Percentiles rank a stretch among this genome's conserved stretches.
These are phyloP conservation scores for Wasmannia auropunctata DNA, from an alignment of 1,140 invertebrate species.

Conservation along the genomic window DNA sequence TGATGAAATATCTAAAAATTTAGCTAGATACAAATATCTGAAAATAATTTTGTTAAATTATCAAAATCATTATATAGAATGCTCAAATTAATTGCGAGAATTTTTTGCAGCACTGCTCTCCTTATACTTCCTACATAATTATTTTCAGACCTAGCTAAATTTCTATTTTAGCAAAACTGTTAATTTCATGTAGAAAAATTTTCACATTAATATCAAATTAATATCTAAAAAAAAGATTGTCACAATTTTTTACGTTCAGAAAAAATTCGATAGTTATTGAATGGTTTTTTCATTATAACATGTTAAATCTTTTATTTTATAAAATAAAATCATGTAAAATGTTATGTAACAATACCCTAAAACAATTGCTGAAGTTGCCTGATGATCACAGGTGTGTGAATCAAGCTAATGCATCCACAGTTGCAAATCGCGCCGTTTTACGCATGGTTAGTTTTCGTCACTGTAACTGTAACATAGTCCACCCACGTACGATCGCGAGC, in stretches of 20 bases:
- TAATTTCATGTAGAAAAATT: no score
- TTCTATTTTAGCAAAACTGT: no score
- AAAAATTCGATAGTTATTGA: not conserved
- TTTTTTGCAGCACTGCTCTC: no score
- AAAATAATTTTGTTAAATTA: no score
- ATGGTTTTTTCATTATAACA: not conserved
- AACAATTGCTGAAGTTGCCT: not conserved
- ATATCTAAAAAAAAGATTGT: not conserved
- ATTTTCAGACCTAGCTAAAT: no score
- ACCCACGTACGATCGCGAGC: conserved; percentile 35
- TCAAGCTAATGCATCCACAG: not conserved
- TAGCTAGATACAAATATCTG: no score
- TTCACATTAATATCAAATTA: not conserved
- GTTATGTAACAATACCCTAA: not conserved
- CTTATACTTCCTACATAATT: no score
- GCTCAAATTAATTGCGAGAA: no score
- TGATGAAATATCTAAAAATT: no score
- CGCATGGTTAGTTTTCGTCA: conserved; percentile 9
- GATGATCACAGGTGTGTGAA: not conserved
- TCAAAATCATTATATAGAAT: no score
- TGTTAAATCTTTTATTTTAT: not conserved
- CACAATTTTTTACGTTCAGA: not conserved
- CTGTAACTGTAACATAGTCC: not conserved
- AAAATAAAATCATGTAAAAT: not conserved
- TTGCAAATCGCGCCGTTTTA: conserved; percentile 27